Conservation (phyloP, 2,113 vertebrate genomes). For the Elgaria multicarinata region DNA sequence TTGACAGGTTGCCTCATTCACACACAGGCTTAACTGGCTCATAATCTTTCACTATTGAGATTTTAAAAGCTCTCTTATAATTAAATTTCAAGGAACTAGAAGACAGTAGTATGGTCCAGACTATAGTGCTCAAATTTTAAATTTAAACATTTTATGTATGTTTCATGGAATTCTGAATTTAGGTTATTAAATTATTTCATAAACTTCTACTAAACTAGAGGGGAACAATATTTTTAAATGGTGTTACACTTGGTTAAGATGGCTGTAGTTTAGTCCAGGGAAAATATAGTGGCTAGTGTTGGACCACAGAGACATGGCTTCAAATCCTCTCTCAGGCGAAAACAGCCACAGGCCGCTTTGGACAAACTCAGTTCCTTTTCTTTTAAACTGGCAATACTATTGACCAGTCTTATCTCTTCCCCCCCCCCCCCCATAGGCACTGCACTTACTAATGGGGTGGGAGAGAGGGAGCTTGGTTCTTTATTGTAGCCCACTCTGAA, state of each 20-base stretch:
- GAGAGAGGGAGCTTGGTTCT: not conserved
- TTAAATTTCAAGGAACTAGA: not conserved
- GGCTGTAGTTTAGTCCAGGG: not conserved
- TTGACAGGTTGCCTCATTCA: not conserved
- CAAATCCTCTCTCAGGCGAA: not conserved
- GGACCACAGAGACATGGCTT: not conserved
- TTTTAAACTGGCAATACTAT: not conserved
- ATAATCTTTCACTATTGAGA: not conserved
- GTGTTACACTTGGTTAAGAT: too few species aligned
- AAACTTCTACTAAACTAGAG: not conserved
- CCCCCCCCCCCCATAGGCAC: too few species aligned
- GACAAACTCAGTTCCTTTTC: not conserved
- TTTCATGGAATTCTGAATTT: not conserved
- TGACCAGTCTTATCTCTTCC: not conserved
- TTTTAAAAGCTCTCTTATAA: not conserved
- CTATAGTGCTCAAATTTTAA: not conserved
- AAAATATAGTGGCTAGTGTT: not conserved
- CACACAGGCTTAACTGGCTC: not conserved
- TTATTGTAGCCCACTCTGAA: not conserved
- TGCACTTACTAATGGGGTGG: not conserved
- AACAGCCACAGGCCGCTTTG: not conserved
- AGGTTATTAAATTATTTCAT: not conserved
- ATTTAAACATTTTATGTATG: not conserved
- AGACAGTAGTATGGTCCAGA: not conserved
- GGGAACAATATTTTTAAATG: not conserved